Evolutionary conservation across 2,888 invertebrate species (phyloP).

Genomic region (Koerneria pararmatus): DNA sequence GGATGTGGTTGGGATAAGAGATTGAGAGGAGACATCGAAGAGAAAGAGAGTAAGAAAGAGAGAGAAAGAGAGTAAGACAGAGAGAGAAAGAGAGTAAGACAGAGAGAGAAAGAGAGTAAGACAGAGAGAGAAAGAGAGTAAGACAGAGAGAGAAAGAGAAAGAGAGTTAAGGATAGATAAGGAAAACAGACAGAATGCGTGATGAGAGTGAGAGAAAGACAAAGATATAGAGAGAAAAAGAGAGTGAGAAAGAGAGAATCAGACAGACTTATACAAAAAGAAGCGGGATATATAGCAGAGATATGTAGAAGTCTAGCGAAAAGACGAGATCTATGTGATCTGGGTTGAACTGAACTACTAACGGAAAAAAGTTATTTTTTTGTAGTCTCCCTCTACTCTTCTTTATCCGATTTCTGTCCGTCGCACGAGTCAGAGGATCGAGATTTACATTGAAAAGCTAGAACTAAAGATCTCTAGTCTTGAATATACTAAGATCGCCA

Average conservation of each 20-base stretch:
- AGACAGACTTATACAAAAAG: background rate
- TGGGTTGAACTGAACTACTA: too few species aligned
- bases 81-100: slow-evolving; percentile 1
- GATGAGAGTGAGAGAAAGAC: background rate
- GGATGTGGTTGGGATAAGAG: background rate
- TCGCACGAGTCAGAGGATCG: too few species aligned
- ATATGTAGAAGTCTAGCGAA: background rate
- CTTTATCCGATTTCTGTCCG: too few species aligned
- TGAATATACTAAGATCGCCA: too few species aligned
- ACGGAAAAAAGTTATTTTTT: too few species aligned
- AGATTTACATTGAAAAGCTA: too few species aligned
- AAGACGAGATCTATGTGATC: too few species aligned
- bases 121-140: background rate
- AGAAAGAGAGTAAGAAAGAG: background rate
- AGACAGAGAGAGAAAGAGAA: background rate
- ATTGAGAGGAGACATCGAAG: background rate
- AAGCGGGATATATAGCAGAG: background rate
- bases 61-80: background rate
- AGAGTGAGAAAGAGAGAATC: background rate
- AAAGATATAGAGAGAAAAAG: background rate
- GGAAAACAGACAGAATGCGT: background rate
- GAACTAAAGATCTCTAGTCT: too few species aligned
- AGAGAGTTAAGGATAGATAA: background rate
- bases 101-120: slow-evolving; percentile 9
- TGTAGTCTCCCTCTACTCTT: too few species aligned